Evolutionary conservation across 1,140 invertebrate genomes (phyloP), one percentile per base, ranked within the genome.

Genomic region (Ganaspis sp.): DNA sequence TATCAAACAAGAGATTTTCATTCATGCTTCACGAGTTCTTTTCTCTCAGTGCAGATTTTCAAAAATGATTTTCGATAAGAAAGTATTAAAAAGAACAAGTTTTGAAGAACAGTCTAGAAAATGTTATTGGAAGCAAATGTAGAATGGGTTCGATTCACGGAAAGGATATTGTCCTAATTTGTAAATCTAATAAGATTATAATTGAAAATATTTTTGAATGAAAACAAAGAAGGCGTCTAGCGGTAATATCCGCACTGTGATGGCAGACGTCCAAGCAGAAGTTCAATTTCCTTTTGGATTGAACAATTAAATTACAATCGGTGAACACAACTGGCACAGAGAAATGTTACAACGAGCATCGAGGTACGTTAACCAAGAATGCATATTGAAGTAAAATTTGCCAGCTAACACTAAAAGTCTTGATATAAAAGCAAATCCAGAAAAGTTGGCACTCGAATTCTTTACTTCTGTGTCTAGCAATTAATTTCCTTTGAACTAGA

Each of bases 291-390:
- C 84, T 84, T 34, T 84, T 84, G 85, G 84, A 86, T 85, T 84
- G 84, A 84, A 85, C 87, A 89, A 89, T 90, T 89, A 90, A 88
- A 88, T 89, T 89, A 88, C 85, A 89, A 88, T 88, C 85, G 86
- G 83, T 78, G 77, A 84, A 84, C 83, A 81, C 83, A 86, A 87
- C 85, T 86, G 86, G 86, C 86, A 86, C 84, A 79, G 80, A 78
- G 84, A 83, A 85, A 86, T 83, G 84, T 80, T 78, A 78, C 79
- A 83, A 79, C 79, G 79, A 78, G 77, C 78, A 83, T 83, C 81
- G 80, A 81, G 80, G 80, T 83, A 80, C 79, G 82, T 83, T 81
- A 76, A 83, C 81, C 79, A 77, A 76, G 79, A 81, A 79, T 79
- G 74, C 77, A 81, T 83, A 77, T 75, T 75, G 74, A 78, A 72